Evolutionary conservation across 2,113 vertebrate genomes (phyloP).

Genomic region (Oncorhynchus tshawytscha): DNA sequence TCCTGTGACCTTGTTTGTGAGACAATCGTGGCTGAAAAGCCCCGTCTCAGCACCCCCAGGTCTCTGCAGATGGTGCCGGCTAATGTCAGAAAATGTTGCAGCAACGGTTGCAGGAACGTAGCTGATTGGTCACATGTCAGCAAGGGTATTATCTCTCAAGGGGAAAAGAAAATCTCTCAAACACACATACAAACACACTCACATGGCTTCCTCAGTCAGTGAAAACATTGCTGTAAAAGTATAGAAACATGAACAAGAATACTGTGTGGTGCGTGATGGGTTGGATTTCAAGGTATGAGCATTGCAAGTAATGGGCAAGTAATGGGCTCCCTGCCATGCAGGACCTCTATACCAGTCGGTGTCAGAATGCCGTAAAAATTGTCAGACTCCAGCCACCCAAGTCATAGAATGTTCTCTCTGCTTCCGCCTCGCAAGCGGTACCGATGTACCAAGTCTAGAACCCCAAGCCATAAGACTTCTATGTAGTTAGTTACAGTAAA

Average conservation of each 20-base stretch:
- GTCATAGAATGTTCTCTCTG: no score
- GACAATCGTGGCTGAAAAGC: constrained; percentile 21
- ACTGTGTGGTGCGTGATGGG: neutral
- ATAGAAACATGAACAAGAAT: neutral
- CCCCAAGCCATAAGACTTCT: no score
- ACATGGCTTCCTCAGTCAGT: neutral
- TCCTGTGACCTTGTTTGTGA: constrained; percentile 2
- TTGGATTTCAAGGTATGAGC: no score
- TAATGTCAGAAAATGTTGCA: neutral
- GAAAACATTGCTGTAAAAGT: neutral
- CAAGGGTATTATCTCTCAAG: constrained; percentile 10
- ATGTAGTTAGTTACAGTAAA: no score
- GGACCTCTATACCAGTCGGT: no score
- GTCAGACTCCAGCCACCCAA: no score
- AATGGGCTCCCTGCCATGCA: no score
- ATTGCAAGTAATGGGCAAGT: no score
- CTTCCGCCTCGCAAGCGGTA: no score
- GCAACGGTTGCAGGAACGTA: neutral
- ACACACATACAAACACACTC: neutral
- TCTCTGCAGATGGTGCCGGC: constrained; percentile 4
- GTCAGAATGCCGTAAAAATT: no score
- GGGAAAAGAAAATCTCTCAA: no score
- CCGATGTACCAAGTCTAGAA: no score
- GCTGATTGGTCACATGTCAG: constrained; percentile 11
- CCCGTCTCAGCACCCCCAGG: neutral